Evolutionary conservation across 2,113 vertebrate genomes (phyloP), one percentile per base, ranked within the genome.

Genomic region (Halichoeres trimaculatus): DNA sequence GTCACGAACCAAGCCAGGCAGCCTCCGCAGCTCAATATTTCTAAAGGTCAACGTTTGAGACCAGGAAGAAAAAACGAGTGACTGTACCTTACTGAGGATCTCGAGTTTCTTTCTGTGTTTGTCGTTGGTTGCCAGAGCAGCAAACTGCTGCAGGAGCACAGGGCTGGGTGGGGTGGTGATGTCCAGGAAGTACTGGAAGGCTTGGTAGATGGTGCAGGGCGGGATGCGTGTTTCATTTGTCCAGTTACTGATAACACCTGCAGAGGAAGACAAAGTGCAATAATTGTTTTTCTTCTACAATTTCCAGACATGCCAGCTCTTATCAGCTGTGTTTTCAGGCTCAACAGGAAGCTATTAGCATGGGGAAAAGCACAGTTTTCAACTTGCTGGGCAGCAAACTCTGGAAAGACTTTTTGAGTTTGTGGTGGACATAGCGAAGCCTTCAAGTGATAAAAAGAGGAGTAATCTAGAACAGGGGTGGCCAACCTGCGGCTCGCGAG

Each of bases 211-310:
- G 90, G 98, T 99, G 90, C 98, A 99, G 6, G 97, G 96, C 0
- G 98, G 97, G 77, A 98, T 94, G 20, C 97, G 96, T 45, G 68
- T 93, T 90, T 98, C 97, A 0, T 96, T 93, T 0, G 94, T 96
- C 98, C 98, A 99, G 91, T 99, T 99, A 57, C 97, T 98, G 92
- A 99, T 98, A 26, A 98, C 95, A 26, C 98, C 98, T 99, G 90
- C 6, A 54, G 51, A 63, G 23, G 56, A 62, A 8, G 77, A 63
- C 19, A 56, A 60, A 1, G n/a, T 45, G 4, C 16, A 26, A 56
- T 36, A 7, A 48, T 50, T 61, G 4, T 54, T 24, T 20, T 67
- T 72, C 40, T 5, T n/a, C 14, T 5, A 54, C 52, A 23, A 20
- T 22, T 34, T 17, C 17, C 12, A 10, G 12, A 7, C 35, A 30